Evolutionary conservation across 2,113 vertebrate genomes (phyloP).

Genomic region (Mellivora capensis): DNA sequence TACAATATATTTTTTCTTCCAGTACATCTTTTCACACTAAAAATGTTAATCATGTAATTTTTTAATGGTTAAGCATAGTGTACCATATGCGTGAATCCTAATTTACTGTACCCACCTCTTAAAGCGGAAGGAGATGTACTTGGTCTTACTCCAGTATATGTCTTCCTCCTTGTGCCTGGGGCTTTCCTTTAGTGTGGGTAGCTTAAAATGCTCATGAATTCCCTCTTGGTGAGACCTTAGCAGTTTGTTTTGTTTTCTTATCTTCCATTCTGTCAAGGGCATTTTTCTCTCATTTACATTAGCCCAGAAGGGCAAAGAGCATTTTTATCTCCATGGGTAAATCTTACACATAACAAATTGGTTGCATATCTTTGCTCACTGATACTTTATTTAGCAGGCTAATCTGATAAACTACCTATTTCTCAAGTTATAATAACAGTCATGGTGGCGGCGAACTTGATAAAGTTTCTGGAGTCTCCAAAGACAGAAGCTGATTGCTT

Average conservation of each 20-base stretch:
- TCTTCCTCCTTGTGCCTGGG: neutral
- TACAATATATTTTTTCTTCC: neutral
- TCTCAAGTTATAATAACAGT: constrained; percentile 63
- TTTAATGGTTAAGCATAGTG: neutral
- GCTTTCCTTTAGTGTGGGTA: neutral
- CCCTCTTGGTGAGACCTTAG: neutral
- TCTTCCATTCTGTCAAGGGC: constrained; percentile 2
- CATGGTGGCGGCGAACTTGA: constrained; percentile 34
- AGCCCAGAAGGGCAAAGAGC: constrained; percentile 36
- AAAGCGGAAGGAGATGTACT: neutral
- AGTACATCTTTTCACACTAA: neutral
- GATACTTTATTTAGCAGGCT: constrained; percentile 56
- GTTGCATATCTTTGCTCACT: constrained; percentile 42
- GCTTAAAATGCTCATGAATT: neutral
- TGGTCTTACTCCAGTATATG: neutral
- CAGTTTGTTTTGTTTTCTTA: constrained; percentile 47
- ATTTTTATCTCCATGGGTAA: constrained; percentile 52
- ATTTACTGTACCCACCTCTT: neutral
- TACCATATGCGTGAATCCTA: neutral
- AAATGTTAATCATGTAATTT: neutral
- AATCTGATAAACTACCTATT: constrained; percentile 63
- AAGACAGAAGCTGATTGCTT: constrained; percentile 24
- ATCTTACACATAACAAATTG: constrained; percentile 63
- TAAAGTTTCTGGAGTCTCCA: constrained; percentile 28
- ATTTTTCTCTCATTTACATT: constrained; percentile 41